phyloP scores from a whole-genome alignment of 2,797 vertebrate genomes.

The Oceanodroma leucorhoa region DNA sequence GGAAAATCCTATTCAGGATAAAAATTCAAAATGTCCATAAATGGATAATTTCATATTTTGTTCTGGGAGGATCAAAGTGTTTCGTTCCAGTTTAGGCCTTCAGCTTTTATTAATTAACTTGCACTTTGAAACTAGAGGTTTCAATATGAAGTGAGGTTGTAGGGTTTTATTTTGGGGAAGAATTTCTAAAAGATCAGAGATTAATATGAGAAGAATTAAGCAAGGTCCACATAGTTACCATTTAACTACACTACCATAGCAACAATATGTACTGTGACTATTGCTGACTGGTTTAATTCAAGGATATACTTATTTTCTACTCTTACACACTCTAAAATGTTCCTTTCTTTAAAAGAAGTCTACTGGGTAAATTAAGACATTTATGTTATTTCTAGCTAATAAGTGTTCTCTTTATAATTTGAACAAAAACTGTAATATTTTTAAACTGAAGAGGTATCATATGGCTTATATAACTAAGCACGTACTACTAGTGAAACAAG shows the following conservation, averaged over 20 bases:
- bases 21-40: background rate
- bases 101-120: background rate
- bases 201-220: background rate
- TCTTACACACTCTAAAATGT: background rate
- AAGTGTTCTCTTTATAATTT: background rate
- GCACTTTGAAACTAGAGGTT: background rate
- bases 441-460: background rate
- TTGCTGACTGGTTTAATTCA: background rate
- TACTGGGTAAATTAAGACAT: background rate
- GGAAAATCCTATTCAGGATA: background rate
- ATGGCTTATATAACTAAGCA: background rate
- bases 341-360: background rate
- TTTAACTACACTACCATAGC: background rate
- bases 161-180: background rate
- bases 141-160: background rate
- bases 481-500: background rate
- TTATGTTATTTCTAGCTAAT: background rate
- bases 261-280: background rate
- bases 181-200: background rate
- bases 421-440: background rate
- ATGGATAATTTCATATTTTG: background rate
- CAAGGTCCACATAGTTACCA: background rate
- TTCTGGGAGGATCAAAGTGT: background rate
- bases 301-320: background rate
- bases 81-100: background rate